Base-by-base conservation (phyloP, 2,888 invertebrate genomes). In the Netelia fuscicornis region DNA sequence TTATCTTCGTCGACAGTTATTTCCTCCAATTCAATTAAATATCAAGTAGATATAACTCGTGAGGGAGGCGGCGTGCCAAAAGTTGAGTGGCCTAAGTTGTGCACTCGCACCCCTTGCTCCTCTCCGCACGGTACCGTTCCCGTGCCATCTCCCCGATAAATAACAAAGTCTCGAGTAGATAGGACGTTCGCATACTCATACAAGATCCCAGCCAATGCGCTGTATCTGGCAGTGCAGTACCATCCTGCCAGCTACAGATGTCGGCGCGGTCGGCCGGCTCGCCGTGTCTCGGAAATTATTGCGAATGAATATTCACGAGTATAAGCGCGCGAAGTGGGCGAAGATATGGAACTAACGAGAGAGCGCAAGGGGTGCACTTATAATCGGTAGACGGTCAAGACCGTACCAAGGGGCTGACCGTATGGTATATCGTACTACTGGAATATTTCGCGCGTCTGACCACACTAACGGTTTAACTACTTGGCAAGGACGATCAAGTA, bases 301-400 rank as follows among this genome's bases (percentile, higher is more conserved):
- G 11, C 48, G 23, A 42, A 76, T 81, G 80, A 80, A 84, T 84
- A 84, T 84, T 81, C 77, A 77, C 52, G 58, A 81, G 60, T 9
- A 54, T 42, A 52, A 9, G 17, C 25, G 54, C 48, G 23, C 62
- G n/a, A 37, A 13, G 74, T 68, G 76, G 72, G 81, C 23, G 48
- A 81, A 74, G 81, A 72, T 62, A 77, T 54, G 84, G 60, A 71
- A 37, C 80, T 84, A 84, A 80, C 76, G 80, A 76, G 81, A 81
- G 71, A 76, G 77, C 72, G 67, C 30, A 37, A 11, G 54, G 72
- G 52, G 20, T 70, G 62, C 72, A 77, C 77, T 67, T 60, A 62
- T 77, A 65, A 81, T 76, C 42, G 76, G 65, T 52, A 71, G 68
- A 60, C 37, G 67, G 44, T 60, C 58, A 67, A 64, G 56, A 72